phyloP scores from a whole-genome alignment of 2,888 invertebrate species.

The Sarcophaga variegata region DNA sequence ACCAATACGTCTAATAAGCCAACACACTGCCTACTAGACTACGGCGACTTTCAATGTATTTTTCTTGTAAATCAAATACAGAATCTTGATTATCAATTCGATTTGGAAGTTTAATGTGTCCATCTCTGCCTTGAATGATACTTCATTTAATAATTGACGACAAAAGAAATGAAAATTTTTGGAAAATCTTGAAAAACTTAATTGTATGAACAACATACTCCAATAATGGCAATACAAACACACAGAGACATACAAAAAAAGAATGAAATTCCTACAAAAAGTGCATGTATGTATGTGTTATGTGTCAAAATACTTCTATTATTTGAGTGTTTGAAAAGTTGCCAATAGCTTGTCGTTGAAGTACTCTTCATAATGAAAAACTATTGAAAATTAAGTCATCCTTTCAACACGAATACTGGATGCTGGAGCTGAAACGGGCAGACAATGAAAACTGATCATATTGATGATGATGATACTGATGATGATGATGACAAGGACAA shows the following conservation, averaged over 20 bases:
- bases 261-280: slow-evolving; percentile 13
- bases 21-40: no score
- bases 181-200: background rate
- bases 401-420: background rate
- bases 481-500: background rate
- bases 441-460: background rate
- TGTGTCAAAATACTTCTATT: slow-evolving; percentile 24
- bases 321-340: slow-evolving; percentile 56
- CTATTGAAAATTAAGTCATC: slow-evolving; percentile 40
- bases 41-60: no score
- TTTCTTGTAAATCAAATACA: no score
- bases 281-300: slow-evolving; percentile 10
- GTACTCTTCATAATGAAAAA: slow-evolving; percentile 29
- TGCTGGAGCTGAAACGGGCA: background rate
- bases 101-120: background rate
- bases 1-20: no score
- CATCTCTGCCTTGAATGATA: background rate
- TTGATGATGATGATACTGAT: background rate
- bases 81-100: no score
- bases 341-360: slow-evolving; percentile 33
- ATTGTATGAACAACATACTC: slow-evolving; percentile 6
- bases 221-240: background rate
- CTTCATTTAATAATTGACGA: background rate
- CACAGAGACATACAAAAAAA: slow-evolving; percentile 7
- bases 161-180: background rate